These are phyloP conservation scores for Harpagifer antarcticus DNA, from an alignment of 2,797 vertebrate genomes.

Conservation along the genomic window DNA sequence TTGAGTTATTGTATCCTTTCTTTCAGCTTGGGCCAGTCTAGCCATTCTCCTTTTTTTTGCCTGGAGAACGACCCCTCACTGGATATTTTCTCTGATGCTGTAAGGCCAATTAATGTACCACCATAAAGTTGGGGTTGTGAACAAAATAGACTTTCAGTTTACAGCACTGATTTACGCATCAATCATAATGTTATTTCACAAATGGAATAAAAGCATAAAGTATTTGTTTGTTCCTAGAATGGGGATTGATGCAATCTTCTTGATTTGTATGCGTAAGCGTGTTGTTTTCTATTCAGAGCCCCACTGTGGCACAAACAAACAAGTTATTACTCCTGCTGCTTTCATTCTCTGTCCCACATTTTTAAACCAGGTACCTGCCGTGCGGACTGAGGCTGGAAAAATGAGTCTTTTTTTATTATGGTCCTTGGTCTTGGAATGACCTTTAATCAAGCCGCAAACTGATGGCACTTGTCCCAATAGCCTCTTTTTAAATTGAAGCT, in stretches of 20 bases:
- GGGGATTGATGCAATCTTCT: constrained; percentile 32
- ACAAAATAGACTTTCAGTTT: constrained; percentile 23
- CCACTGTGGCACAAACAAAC: constrained; percentile 66
- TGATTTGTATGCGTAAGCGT: constrained; percentile 32
- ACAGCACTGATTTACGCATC: constrained; percentile 25
- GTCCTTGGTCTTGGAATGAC: no score
- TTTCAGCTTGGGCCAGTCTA: no score
- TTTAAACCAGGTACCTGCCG: constrained; percentile 23
- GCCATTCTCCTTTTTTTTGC: no score
- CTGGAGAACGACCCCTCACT: no score
- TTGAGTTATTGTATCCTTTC: no score
- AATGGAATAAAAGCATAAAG: constrained; percentile 39
- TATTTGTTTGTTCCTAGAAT: constrained; percentile 40
- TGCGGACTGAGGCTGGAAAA: no score
- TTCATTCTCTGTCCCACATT: constrained; percentile 34
- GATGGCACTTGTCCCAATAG: no score
- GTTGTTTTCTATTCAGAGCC: constrained; percentile 50
- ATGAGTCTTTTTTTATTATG: no score
- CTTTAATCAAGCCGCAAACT: no score
- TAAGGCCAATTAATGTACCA: constrained; percentile 8
- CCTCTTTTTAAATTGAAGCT: no score
- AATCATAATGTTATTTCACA: constrained; percentile 33
- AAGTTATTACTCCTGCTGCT: constrained; percentile 61
- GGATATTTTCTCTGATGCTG: neutral
- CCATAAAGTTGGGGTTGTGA: constrained; percentile 7